A percentile compares a stretch with the other conserved stretches of the same genome.
phyloP scores from a whole-genome alignment of 2,113 vertebrate genomes.

The Dendrocopos noguchii region DNA sequence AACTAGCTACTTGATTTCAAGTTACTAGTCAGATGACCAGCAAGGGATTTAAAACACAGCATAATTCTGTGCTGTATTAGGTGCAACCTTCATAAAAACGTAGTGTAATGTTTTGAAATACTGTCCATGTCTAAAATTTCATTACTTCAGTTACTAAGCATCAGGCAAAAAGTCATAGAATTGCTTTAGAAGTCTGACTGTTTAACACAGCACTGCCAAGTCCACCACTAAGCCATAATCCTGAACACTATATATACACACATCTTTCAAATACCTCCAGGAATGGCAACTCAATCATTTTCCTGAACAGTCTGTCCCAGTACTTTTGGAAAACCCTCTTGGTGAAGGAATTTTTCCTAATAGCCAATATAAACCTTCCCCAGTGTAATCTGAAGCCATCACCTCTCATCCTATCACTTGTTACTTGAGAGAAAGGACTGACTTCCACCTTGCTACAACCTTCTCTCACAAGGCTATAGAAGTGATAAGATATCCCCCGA shows the following conservation, averaged over 20 bases:
- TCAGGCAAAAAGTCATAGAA: neutral
- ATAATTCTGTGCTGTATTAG: neutral
- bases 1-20: neutral
- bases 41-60: neutral
- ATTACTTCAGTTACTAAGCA: neutral
- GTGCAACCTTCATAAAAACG: neutral
- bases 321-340: neutral
- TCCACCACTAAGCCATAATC: neutral
- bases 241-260: too few species aligned
- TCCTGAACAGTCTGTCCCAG: neutral
- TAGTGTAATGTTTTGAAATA: neutral
- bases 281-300: neutral
- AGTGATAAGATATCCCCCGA: too few species aligned
- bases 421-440: too few species aligned
- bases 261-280: neutral
- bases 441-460: too few species aligned
- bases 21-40: fast-evolving
- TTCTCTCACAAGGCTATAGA: too few species aligned
- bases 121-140: neutral
- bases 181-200: neutral
- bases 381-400: neutral
- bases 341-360: neutral
- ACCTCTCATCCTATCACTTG: too few species aligned
- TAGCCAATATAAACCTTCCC: neutral
- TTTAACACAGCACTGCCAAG: neutral